These are phyloP conservation scores for Conopomorpha cramerella DNA, from an alignment of 1,140 invertebrate species.

Conservation along the genomic window DNA sequence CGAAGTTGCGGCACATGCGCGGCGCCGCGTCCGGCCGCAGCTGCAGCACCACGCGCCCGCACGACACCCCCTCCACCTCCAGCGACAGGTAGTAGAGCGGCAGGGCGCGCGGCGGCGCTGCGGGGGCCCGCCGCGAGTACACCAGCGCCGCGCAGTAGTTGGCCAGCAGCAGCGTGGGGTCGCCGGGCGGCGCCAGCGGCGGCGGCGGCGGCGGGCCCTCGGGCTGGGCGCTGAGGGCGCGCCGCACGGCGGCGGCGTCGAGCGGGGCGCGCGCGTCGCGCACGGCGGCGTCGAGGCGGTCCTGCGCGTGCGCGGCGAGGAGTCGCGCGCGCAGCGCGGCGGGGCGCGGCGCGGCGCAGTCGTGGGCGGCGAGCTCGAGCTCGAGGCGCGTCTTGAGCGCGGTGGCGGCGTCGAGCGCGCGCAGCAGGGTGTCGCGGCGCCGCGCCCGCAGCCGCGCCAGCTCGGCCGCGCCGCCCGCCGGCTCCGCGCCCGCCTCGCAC, in stretches of 20 bases:
- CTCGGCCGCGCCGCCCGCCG: conserved; percentile 63
- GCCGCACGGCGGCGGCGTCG: conserved; percentile 59
- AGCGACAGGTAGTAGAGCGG: conserved; percentile 79
- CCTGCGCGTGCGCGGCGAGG: conserved; percentile 66
- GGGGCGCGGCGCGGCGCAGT: conserved; percentile 65
- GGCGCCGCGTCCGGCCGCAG: conserved; percentile 84
- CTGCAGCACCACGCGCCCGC: conserved; percentile 81
- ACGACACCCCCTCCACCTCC: conserved; percentile 71
- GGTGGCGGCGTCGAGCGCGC: conserved; percentile 66
- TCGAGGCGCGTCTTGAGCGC: conserved; percentile 53
- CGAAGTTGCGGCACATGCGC: conserved; percentile 90
- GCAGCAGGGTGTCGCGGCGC: conserved; percentile 65
- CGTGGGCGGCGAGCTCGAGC: conserved; percentile 33
- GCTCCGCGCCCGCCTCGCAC: conserved; percentile 64
- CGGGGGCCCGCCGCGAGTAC: conserved; percentile 7
- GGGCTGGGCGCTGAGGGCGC: conserved; percentile 63
- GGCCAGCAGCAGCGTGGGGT: conserved; percentile 43
- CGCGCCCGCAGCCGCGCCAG: conserved; percentile 63
- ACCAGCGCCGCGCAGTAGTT: conserved; percentile 1
- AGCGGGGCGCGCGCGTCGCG: conserved; percentile 62
- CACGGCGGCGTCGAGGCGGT: conserved; percentile 64
- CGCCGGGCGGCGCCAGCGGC: conserved; percentile 66
- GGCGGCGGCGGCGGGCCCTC: conserved; percentile 54
- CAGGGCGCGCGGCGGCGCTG: conserved; percentile 17
- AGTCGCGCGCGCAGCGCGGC: conserved; percentile 67